Base-by-base conservation (phyloP, 2,888 invertebrate species). In the Oscheius myriophilus region DNA sequence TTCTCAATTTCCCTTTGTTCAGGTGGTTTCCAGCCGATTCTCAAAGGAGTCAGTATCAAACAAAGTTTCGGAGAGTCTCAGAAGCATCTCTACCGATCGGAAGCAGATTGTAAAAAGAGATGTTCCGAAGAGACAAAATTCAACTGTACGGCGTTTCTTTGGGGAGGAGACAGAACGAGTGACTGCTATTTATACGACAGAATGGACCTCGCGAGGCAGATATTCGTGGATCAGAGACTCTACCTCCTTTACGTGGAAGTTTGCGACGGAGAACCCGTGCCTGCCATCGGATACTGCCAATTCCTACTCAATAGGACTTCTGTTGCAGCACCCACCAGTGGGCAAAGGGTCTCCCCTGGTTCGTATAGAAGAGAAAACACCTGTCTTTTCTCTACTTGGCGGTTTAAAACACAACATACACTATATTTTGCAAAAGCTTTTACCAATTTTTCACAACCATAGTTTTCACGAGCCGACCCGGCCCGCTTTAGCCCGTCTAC, bases 221-320 rank as follows among this genome's bases (percentile, higher is more conserved):
- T 68, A n/a, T 68, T 68, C 49, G 62, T 62, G 11, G 68, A 68
- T 21, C 49, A 68, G 9, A 25, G 68, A 12, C 42, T 39, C 7
- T 68, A 26, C 33, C 53, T 68, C 1, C 49, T 68, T 1, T 68
- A 68, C 49, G 62, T 68, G 1, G 21, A 25, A 18, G 62, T 68
- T 21, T 68, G 68, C 54, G 62, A 54, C 23, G 68, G 63, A 3
- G 62, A 68, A 21, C 52, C 68, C 2, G 41, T 23, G n/a, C 62
- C 68, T n/a, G n/a, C 61, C 1, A 49, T 68, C 46, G 62, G 68
- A n/a, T 68, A 62, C 46, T 68, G 68, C 18, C 54, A 68, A 21
- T 68, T 54, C 23, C 55, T 62, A 14, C 18, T 62, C 21, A 68
- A 46, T 12, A 42, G 62, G 42, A 25, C 66, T 7, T 26, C 11